Evolutionary conservation across 2,888 invertebrate genomes (phyloP).

Genomic region (Aspidiotus destructor): DNA sequence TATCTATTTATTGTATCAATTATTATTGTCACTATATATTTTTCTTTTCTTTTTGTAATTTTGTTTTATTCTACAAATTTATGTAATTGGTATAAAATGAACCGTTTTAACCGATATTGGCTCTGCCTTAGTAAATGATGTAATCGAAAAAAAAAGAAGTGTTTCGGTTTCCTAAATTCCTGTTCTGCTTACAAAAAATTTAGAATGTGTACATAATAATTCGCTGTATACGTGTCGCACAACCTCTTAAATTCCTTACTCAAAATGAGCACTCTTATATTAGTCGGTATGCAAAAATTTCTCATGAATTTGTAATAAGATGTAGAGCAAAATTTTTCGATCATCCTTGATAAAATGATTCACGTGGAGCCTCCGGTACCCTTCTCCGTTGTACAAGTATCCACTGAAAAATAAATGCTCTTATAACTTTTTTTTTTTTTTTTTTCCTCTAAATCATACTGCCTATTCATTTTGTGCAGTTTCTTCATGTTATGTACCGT

Average conservation of each 20-base stretch:
- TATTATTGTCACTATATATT: constrained; percentile 14
- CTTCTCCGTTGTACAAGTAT: too few relatives aligned
- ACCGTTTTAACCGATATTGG: neutral
- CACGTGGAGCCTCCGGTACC: too few relatives aligned
- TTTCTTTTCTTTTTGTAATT: constrained; percentile 7
- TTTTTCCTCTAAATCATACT: neutral
- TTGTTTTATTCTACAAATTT: constrained; percentile 13
- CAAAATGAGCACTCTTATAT: constrained; percentile 13
- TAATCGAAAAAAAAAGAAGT: too few relatives aligned
- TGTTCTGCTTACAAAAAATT: neutral
- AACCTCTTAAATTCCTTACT: constrained; percentile 11
- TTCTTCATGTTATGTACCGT: neutral
- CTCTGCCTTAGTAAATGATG: too few relatives aligned
- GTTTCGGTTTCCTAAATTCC: too few relatives aligned
- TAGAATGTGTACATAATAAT: constrained; percentile 20
- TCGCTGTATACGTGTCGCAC: constrained; percentile 28
- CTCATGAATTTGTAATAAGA: too few relatives aligned
- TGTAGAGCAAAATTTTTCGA: too few relatives aligned
- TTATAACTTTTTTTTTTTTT: neutral
- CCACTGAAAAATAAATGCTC: neutral
- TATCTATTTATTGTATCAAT: constrained; percentile 5
- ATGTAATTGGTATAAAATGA: constrained; percentile 14
- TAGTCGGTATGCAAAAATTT: constrained; percentile 1
- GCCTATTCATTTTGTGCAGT: constrained; percentile 1
- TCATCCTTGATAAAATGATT: too few relatives aligned